Evolutionary conservation across 1,140 invertebrate species (phyloP).

Genomic region (Sitophilus oryzae): DNA sequence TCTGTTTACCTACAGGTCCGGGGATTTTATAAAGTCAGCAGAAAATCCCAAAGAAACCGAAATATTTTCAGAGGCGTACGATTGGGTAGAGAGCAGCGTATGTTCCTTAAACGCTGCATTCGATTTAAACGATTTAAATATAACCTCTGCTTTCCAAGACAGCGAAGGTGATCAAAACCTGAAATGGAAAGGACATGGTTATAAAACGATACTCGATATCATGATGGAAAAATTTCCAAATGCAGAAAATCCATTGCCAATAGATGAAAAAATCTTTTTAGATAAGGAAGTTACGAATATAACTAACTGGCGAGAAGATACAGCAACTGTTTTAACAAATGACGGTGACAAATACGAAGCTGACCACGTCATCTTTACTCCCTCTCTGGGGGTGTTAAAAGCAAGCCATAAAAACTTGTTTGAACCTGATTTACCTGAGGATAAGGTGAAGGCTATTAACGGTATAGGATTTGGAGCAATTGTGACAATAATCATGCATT

Average conservation of each 20-base stretch:
- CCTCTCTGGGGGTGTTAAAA: constrained; percentile 65
- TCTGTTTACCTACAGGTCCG: too few relatives aligned
- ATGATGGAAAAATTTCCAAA: constrained; percentile 36
- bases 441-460: constrained; percentile 58
- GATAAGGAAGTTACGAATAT: constrained; percentile 31
- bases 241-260: constrained; percentile 20
- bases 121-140: constrained; percentile 16
- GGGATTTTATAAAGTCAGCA: not conserved
- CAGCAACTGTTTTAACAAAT: constrained; percentile 30
- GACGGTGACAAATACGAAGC: constrained; percentile 53
- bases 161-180: constrained; percentile 27
- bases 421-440: constrained; percentile 52
- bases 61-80: not conserved
- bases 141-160: constrained; percentile 12
- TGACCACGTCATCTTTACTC: constrained; percentile 63
- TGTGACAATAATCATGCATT: constrained; percentile 72
- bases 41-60: constrained; percentile 1
- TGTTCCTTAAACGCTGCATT: constrained; percentile 6
- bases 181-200: constrained; percentile 36
- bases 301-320: constrained; percentile 46
- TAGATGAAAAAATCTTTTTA: constrained; percentile 31
- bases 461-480: constrained; percentile 63
- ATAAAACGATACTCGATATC: constrained; percentile 34
- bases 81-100: not conserved
- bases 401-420: constrained; percentile 55